Conservation (phyloP, 2,797 vertebrate species). For the Trichosurus vulpecula region DNA sequence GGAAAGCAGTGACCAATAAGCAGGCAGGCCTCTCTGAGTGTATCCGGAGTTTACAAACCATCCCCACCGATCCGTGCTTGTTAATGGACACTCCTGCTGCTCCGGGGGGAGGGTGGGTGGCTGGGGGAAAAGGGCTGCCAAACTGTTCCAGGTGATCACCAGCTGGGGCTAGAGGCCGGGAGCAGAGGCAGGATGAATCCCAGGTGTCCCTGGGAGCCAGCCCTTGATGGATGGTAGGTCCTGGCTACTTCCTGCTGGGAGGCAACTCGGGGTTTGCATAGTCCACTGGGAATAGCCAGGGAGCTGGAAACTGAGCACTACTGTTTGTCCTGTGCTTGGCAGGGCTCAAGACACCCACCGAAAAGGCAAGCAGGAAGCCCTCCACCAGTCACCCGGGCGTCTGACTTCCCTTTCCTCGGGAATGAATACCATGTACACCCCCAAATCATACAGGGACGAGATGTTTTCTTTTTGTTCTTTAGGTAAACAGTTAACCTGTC, state of each 20-base stretch:
- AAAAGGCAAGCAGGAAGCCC: neutral
- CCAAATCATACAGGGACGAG: neutral
- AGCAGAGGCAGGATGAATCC: conserved; percentile 80
- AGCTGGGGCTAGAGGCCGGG: conserved; percentile 83
- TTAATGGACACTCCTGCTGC: conserved; percentile 90
- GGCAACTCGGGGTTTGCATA: conserved; percentile 74
- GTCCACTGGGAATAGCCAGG: conserved; percentile 14
- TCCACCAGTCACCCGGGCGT: neutral
- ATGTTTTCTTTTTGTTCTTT: neutral
- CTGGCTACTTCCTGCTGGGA: conserved; percentile 84
- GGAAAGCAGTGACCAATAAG: conserved; percentile 83
- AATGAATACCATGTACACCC: fast-evolving
- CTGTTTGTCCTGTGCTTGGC: conserved; percentile 21
- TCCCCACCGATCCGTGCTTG: conserved; percentile 88
- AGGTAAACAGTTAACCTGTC: neutral
- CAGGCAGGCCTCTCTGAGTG: conserved; percentile 75
- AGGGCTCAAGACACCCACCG: neutral
- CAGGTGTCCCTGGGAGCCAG: conserved; percentile 85
- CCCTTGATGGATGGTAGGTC: conserved; percentile 89
- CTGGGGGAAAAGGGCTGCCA: conserved; percentile 73
- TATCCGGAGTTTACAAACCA: conserved; percentile 85
- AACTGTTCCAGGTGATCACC: conserved; percentile 91
- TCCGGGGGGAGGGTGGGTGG: conserved; percentile 67
- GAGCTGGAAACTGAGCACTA: conserved; percentile 52
- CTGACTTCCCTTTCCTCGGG: neutral